A percentile compares a stretch with the other conserved stretches of the same genome.
Conservation (phyloP, 2,888 invertebrate species). For the Caenorhabditis drosophilae region DNA sequence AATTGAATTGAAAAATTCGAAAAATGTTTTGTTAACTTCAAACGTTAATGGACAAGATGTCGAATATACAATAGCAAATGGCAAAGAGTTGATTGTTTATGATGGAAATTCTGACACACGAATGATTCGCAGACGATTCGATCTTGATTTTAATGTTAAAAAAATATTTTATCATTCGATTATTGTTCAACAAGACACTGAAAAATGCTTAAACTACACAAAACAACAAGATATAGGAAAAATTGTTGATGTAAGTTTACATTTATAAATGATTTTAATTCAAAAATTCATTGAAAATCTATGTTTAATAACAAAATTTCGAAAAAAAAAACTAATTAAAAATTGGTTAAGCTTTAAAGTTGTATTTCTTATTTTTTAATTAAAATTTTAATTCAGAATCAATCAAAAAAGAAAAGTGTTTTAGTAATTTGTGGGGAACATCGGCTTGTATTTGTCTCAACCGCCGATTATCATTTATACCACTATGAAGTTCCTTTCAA, state of each 20-base stretch:
- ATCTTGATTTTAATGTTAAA: neutral
- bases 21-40: neutral
- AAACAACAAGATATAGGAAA: too few relatives aligned
- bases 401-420: conserved; percentile 24
- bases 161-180: too few relatives aligned
- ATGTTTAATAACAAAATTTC: neutral
- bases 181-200: too few relatives aligned
- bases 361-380: too few relatives aligned
- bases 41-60: neutral
- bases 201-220: too few relatives aligned
- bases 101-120: neutral
- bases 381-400: neutral
- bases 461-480: conserved; percentile 37
- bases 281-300: neutral
- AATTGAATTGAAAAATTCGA: neutral
- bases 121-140: neutral
- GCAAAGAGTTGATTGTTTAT: neutral
- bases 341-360: too few relatives aligned
- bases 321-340: neutral
- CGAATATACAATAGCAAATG: neutral
- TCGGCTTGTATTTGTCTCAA: conserved; percentile 28
- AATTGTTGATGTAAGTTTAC: too few relatives aligned
- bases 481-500: conserved; percentile 50
- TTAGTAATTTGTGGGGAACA: conserved; percentile 48
- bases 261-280: too few relatives aligned